These are phyloP conservation scores for Dasypus novemcinctus DNA, from an alignment of 2,113 vertebrate genomes.

Conservation along the genomic window DNA sequence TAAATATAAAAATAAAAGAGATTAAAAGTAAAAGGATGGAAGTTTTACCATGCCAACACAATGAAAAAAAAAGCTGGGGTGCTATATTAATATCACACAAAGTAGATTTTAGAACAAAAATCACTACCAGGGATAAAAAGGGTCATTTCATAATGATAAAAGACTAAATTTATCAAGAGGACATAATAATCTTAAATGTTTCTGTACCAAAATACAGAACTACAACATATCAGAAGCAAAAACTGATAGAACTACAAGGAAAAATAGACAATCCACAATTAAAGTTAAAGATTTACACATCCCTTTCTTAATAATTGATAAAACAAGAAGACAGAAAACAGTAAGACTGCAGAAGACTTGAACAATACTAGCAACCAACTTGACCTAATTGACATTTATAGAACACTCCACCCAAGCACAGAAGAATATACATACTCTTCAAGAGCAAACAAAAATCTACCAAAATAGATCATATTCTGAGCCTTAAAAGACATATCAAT, in stretches of 20 bases:
- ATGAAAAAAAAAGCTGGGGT: background rate
- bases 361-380: background rate
- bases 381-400: background rate
- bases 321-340: background rate
- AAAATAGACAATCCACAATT: background rate
- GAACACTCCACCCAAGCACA: background rate
- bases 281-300: background rate
- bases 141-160: background rate
- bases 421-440: background rate
- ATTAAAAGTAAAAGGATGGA: background rate
- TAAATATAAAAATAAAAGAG: background rate
- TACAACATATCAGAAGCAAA: background rate
- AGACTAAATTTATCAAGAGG: background rate
- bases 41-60: background rate
- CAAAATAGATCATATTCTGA: background rate
- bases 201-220: background rate
- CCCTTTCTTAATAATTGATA: background rate
- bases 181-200: background rate
- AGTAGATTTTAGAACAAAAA: conserved; percentile 6
- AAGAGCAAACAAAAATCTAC: background rate
- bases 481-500: background rate
- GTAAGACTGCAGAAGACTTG: background rate
- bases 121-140: background rate
- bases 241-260: background rate
- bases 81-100: background rate